Conservation (phyloP, 2,797 vertebrate genomes). For the Chelonia mydas region DNA sequence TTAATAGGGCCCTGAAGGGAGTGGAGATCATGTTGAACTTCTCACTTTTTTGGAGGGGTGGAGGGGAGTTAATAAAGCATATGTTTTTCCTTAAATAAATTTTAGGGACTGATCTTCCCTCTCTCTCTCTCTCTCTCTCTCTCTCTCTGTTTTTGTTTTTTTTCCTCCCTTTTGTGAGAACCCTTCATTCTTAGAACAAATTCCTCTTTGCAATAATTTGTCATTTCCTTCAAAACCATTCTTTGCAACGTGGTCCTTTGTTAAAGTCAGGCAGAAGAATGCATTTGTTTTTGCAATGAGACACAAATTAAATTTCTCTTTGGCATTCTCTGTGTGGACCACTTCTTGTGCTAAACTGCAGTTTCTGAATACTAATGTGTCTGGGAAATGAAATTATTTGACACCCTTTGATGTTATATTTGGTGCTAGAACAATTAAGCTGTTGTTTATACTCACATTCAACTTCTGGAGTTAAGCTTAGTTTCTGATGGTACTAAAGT, state of each 20-base stretch:
- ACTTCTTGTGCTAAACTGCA: conserved; percentile 6
- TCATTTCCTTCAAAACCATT: conserved; percentile 43
- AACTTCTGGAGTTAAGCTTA: not conserved
- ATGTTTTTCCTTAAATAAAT: conserved; percentile 30
- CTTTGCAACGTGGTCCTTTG: conserved; percentile 52
- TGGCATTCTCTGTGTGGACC: not conserved
- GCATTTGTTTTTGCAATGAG: conserved; percentile 15
- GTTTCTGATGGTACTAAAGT: not conserved
- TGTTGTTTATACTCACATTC: not conserved
- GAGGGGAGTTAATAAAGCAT: not conserved
- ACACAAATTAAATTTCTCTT: conserved; percentile 1
- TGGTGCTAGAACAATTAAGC: not conserved
- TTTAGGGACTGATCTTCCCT: not conserved
- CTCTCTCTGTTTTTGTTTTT: not conserved
- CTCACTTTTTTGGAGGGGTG: not conserved
- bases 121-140: too few species aligned
- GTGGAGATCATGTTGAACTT: not conserved
- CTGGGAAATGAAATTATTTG: not conserved
- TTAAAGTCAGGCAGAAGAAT: conserved; percentile 32
- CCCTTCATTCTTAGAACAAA: conserved; percentile 40
- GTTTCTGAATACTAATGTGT: not conserved
- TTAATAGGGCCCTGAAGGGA: not conserved
- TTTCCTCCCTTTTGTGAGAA: conserved; percentile 8
- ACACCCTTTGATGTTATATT: not conserved
- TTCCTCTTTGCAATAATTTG: conserved; percentile 56